Percentiles rank a stretch among this genome's conserved stretches.
phyloP scores from a whole-genome alignment of 2,113 vertebrate species.

The Psephotus haematonotus region DNA sequence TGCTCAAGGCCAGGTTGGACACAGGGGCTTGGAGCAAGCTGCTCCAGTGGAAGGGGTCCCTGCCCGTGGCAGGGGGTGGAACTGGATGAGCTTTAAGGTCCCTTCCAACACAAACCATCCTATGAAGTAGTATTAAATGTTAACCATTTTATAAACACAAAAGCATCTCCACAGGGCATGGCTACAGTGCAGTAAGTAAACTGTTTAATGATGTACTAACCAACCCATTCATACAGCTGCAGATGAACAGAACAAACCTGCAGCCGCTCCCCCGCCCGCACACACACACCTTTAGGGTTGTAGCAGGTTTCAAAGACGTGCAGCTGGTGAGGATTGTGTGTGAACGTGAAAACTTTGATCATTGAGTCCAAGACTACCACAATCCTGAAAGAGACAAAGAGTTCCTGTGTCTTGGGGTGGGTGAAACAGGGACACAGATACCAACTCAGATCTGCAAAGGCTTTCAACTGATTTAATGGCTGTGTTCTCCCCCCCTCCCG shows the following conservation, averaged over 20 bases:
- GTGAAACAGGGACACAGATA: neutral
- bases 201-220: neutral
- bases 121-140: neutral
- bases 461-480: neutral
- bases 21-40: too few species aligned
- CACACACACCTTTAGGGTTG: slow-evolving; percentile 88
- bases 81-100: neutral
- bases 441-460: neutral
- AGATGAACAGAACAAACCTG: neutral
- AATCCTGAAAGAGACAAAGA: slow-evolving; percentile 81
- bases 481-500: neutral
- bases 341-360: slow-evolving; percentile 99
- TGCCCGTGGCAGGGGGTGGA: neutral
- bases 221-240: neutral
- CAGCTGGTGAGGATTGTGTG: slow-evolving; percentile 97
- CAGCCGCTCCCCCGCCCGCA: neutral
- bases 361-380: slow-evolving; percentile 98
- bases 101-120: neutral
- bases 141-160: neutral
- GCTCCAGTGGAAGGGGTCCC: too few species aligned
- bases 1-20: too few species aligned
- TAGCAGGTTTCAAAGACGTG: slow-evolving; percentile 99
- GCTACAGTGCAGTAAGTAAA: neutral
- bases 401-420: neutral
- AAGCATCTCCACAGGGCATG: neutral